These are phyloP conservation scores for Aeoliscus strigatus DNA, from an alignment of 2,797 vertebrate species.

Conservation along the genomic window DNA sequence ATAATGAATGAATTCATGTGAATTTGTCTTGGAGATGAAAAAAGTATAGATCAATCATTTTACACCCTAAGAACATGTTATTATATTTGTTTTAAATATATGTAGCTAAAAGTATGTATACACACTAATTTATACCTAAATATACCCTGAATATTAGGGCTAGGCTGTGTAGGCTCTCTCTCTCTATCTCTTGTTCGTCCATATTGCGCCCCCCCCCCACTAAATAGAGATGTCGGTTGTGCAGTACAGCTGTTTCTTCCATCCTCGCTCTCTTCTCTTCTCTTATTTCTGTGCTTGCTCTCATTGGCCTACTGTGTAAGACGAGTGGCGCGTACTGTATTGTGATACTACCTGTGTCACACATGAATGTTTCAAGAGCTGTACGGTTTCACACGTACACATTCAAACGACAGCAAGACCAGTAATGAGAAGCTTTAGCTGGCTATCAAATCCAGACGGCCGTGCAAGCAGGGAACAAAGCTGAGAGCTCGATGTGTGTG, in stretches of 20 bases:
- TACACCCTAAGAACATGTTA: constrained; percentile 1
- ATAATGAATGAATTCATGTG: too few species aligned
- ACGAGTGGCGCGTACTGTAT: constrained; percentile 10
- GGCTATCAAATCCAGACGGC: constrained; percentile 30
- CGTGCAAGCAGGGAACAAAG: constrained; percentile 20
- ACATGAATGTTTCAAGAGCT: constrained; percentile 50
- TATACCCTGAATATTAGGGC: too few species aligned
- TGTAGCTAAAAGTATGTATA: too few species aligned
- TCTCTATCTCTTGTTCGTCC: too few species aligned
- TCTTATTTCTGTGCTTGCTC: constrained; percentile 10
- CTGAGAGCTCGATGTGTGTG: constrained; percentile 25
- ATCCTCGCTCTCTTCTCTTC: constrained; percentile 1
- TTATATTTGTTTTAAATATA: too few species aligned
- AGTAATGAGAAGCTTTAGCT: constrained; percentile 45
- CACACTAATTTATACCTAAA: too few species aligned
- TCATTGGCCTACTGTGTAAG: constrained; percentile 36
- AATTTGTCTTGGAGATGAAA: too few species aligned
- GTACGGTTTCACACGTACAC: constrained; percentile 25
- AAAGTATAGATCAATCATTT: too few species aligned
- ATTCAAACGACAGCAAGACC: constrained; percentile 21
- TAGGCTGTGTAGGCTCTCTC: too few species aligned
- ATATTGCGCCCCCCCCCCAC: too few species aligned
- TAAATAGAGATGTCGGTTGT: too few species aligned
- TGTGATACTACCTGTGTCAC: constrained; percentile 18
- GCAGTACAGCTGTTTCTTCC: not conserved